A percentile compares a stretch with the other conserved stretches of the same genome.
Evolutionary conservation across 2,797 vertebrate species (phyloP).

Genomic region (Pangasius macronema): DNA sequence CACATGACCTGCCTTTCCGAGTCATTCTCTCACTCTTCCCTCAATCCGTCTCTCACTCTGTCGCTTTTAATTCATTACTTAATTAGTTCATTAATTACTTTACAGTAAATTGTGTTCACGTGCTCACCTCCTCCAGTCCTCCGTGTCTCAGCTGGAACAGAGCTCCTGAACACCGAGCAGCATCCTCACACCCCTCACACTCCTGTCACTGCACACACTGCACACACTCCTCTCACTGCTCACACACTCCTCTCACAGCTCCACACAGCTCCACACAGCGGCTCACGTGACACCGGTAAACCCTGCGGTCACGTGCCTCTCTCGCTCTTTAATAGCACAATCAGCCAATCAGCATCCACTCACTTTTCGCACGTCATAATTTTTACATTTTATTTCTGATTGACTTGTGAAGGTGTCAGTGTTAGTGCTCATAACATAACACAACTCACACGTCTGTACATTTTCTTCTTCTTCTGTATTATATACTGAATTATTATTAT

Average conservation of each 20-base stretch:
- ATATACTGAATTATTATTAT: not conserved
- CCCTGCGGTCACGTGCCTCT: slow-evolving; percentile 33
- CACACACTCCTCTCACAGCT: too few relatives aligned
- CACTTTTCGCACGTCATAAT: not conserved
- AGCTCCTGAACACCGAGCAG: not conserved
- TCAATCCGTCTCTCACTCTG: not conserved
- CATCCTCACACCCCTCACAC: not conserved
- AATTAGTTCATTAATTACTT: too few relatives aligned
- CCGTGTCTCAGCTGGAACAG: slow-evolving; percentile 18
- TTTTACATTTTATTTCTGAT: not conserved
- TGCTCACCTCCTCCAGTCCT: slow-evolving; percentile 32
- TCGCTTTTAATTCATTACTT: not conserved
- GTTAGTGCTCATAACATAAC: not conserved
- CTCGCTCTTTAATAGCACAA: not conserved
- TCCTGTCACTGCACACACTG: not conserved
- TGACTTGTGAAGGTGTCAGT: not conserved
- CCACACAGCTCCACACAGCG: slow-evolving; percentile 5
- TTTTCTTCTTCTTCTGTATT: not conserved
- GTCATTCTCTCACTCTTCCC: not conserved
- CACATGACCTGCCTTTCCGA: not conserved
- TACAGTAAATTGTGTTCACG: too few relatives aligned
- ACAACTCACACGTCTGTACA: not conserved
- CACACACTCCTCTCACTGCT: too few relatives aligned
- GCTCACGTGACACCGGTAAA: slow-evolving; percentile 56
- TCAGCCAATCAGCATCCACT: not conserved